Base-by-base conservation (phyloP, 2,797 vertebrate species). In the Tachyglossus aculeatus region DNA sequence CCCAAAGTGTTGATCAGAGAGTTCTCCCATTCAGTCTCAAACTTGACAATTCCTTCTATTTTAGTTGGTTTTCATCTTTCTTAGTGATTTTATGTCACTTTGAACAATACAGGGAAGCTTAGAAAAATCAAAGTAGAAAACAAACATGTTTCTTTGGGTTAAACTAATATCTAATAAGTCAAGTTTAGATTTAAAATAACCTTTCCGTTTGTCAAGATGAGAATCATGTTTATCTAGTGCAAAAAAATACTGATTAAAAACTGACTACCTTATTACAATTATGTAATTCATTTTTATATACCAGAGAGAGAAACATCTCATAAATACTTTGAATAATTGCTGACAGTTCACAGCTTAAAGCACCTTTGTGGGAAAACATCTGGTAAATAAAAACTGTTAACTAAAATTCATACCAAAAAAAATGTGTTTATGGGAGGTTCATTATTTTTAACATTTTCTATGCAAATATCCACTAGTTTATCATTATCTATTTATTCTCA, bases 151-250 rank as follows among this genome's bases (percentile, higher is more conserved):
- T 58, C 52, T 84, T 76, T 9, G 0, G 25, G 6, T 1, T 71
- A 56, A 83, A 83, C 22, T 51, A 48, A 64, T 61, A 45, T 40
- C 80, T 87, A 83, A 73, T 89, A 62, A 60, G 1, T 51, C 19
- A 54, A 72, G 83, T 80, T 45, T 62, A 75, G 80, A 73, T 57
- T 71, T 40, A 0, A 50, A 27, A 4, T 21, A 34, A 21, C 33
- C 31, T 67, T 33, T 63, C 61, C 40, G 73, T 77, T 70, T 37
- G 77, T 53, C 39, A 86, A 68, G 31, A 81, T 2, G 25, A 81
- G 78, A 61, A 66, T 69, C 34, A 3, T 77, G 9, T 31, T 54
- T 56, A 38, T 81, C 52, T 77, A 80, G 48, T 67, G 8, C 72
- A 78, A 50, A 81, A 73, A 76, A 14, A 64, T 1, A 4, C 1